These are phyloP conservation scores for Poecilia picta DNA, from an alignment of 2,797 vertebrate species.

Conservation along the genomic window DNA sequence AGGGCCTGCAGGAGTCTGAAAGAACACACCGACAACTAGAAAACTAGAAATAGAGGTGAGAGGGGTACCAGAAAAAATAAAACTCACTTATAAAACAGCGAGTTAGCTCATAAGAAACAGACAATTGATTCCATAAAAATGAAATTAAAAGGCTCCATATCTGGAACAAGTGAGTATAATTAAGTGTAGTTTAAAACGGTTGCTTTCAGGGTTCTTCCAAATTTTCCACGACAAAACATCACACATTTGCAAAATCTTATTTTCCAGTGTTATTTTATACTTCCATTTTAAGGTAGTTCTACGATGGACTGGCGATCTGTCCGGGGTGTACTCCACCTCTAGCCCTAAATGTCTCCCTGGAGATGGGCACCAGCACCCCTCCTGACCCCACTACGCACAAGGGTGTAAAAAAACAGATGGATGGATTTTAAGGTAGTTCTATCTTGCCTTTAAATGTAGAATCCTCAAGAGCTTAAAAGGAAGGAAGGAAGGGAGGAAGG, in stretches of 20 bases:
- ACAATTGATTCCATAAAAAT: neutral
- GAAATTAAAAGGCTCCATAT: neutral
- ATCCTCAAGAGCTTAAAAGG: neutral
- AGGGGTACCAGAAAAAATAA: neutral
- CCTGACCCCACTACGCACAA: too few relatives aligned
- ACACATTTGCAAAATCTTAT: neutral
- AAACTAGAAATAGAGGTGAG: slow-evolving; percentile 57
- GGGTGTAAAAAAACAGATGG: too few relatives aligned
- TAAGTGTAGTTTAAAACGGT: neutral
- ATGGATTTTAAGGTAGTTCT: neutral
- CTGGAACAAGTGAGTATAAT: neutral
- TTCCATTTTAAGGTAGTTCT: neutral
- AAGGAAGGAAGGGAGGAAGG: neutral
- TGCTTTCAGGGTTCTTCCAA: neutral
- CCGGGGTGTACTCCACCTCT: too few relatives aligned
- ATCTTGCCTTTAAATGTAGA: neutral
- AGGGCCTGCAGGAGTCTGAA: slow-evolving; percentile 58
- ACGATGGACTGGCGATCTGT: too few relatives aligned
- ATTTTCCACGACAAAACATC: neutral
- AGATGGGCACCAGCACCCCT: too few relatives aligned
- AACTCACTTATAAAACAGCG: neutral
- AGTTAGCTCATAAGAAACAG: neutral
- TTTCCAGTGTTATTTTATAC: neutral
- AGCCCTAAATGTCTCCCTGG: too few relatives aligned
- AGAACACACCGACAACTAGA: slow-evolving; percentile 80